A percentile compares a stretch with the other conserved stretches of the same genome.
phyloP scores from a whole-genome alignment of 2,888 invertebrate genomes.

The Cosmopolites sordidus region DNA sequence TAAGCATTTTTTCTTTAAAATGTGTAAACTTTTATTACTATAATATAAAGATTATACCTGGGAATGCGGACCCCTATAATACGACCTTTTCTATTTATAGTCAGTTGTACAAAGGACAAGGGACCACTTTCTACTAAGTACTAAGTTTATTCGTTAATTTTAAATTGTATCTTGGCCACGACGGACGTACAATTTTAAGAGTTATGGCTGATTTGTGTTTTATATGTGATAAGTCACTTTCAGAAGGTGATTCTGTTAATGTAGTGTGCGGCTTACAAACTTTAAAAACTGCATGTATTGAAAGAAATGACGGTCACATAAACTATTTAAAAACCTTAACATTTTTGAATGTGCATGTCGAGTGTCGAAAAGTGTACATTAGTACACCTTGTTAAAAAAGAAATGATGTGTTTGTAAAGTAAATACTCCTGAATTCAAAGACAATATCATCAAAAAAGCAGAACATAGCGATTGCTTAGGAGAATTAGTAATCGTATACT shows the following conservation, averaged over 20 bases:
- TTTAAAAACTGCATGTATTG: conserved; percentile 23
- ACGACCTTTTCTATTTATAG: no score
- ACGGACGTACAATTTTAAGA: conserved; percentile 10
- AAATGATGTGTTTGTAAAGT: conserved; percentile 32
- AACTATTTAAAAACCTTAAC: conserved; percentile 25
- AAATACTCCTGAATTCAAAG: conserved; percentile 37
- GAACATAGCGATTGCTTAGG: conserved; percentile 35
- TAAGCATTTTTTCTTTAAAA: no score
- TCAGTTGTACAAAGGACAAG: no score
- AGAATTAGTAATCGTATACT: conserved; percentile 32
- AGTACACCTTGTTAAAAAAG: conserved; percentile 23
- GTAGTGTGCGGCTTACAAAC: conserved; percentile 20
- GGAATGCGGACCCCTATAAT: no score
- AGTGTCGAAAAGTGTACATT: conserved; percentile 20
- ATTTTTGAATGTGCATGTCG: conserved; percentile 31
- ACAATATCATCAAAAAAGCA: conserved; percentile 40
- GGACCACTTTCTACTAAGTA: no score
- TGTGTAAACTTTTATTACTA: no score
- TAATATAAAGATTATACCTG: no score
- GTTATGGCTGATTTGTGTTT: conserved; percentile 19
- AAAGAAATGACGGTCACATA: conserved; percentile 23
- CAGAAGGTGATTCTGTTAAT: conserved; percentile 21
- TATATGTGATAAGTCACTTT: conserved; percentile 21
- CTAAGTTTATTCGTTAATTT: conserved; percentile 8
- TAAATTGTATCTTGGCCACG: conserved; percentile 12